Conservation (phyloP, 2,888 invertebrate species). For the Hirtodrosophila cameraria region DNA sequence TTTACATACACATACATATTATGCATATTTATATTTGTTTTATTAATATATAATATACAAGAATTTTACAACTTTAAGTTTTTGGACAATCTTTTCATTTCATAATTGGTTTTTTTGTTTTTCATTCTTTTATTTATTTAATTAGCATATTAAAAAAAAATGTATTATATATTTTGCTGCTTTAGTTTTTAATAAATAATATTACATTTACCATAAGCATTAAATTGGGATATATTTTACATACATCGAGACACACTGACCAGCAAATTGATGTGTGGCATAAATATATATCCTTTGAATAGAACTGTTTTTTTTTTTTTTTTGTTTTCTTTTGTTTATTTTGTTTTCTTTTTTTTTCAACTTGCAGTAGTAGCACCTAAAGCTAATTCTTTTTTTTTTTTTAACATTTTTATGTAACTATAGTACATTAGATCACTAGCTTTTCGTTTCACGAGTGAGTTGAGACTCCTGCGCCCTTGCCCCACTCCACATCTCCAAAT, state of each 20-base stretch:
- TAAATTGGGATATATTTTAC: constrained; percentile 65
- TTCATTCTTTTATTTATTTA: too few species aligned
- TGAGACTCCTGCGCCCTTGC: constrained; percentile 6
- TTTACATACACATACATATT: constrained; percentile 57
- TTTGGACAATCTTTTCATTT: constrained; percentile 79
- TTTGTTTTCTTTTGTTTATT: too few species aligned
- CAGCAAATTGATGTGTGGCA: constrained; percentile 29
- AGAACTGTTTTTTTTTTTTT: constrained; percentile 27
- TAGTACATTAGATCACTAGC: constrained; percentile 78
- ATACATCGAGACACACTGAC: constrained; percentile 44
- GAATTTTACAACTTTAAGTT: constrained; percentile 78
- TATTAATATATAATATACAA: constrained; percentile 66
- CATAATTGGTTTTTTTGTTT: constrained; percentile 60
- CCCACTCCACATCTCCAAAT: constrained; percentile 7
- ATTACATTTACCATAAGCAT: constrained; percentile 70
- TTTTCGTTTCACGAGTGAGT: constrained; percentile 77
- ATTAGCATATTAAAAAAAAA: constrained; percentile 3
- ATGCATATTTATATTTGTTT: constrained; percentile 19
- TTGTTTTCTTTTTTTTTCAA: too few species aligned
- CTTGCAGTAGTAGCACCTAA: constrained; percentile 55
- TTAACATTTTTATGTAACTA: constrained; percentile 77
- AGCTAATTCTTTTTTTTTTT: too few species aligned
- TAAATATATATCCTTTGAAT: constrained; percentile 54
- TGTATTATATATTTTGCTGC: not conserved
- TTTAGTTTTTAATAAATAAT: constrained; percentile 65